Conservation (phyloP, 2,888 invertebrate genomes). For the Brenthis daphne region DNA sequence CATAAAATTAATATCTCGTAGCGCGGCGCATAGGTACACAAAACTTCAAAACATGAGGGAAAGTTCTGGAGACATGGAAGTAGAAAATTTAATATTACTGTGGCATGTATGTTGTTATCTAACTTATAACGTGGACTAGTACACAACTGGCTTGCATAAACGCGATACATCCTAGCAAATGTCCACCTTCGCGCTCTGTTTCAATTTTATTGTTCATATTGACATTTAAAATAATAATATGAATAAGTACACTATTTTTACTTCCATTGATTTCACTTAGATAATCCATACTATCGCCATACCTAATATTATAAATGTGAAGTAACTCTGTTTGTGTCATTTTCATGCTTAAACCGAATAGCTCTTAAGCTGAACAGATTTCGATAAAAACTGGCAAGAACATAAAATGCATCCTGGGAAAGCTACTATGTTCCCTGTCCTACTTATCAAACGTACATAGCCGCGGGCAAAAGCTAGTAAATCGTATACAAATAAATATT, state of each 20-base stretch:
- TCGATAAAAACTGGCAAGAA: no score
- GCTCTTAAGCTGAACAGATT: no score
- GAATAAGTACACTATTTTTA: no score
- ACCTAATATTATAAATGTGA: no score
- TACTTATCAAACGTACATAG: no score
- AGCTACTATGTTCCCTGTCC: no score
- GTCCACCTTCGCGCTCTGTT: conserved; percentile 11
- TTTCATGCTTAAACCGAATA: no score
- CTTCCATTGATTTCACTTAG: no score
- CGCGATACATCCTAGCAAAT: conserved; percentile 14
- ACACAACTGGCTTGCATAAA: conserved; percentile 35
- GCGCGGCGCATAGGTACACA: conserved; percentile 61
- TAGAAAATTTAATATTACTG: conserved; percentile 70
- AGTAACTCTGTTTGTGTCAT: no score
- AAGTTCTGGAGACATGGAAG: conserved; percentile 69
- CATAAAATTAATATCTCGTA: conserved; percentile 69
- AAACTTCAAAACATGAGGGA: conserved; percentile 60
- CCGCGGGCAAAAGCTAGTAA: no score
- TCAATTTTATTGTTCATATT: conserved; percentile 1
- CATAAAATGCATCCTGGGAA: no score
- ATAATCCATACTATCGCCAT: no score
- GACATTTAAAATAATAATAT: not conserved
- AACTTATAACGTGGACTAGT: conserved; percentile 46
- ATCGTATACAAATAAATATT: not conserved
- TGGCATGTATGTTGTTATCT: conserved; percentile 47